Base-by-base conservation (phyloP, 1,140 invertebrate genomes). In the Drosophila pectinifera region DNA sequence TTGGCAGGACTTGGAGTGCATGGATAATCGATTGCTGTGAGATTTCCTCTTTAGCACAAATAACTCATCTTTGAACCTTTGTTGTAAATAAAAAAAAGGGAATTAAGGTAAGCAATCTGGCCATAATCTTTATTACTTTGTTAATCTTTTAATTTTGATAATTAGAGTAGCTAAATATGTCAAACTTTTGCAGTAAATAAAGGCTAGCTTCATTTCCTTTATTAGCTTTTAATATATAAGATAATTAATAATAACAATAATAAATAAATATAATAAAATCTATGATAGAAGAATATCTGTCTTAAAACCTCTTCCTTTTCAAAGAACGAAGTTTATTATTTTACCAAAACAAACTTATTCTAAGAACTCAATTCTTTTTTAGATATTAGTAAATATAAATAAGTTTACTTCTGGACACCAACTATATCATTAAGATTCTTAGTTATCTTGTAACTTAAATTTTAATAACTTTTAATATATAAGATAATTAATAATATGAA, bases 21-120 rank as follows among this genome's bases (percentile, higher is more conserved):
- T 67, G 46, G 61, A 18, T 54, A 46, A 56, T 36, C 22, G 49
- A 38, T 70, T 69, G 64, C 34, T 13, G 24, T 39, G 34, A 34
- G 49, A 20, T 11, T 7, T 38, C 5, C 11, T 5, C 28, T 45
- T 41, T 11, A n/a, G 16, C 18, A 16, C 31, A 43, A 69, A 45
- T 69, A 56, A 24, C 41, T 39, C 43, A 69, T 69, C 49, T 6
- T 18, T 14, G 18, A 14, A 18, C 13, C 13, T 31, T 14, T 26
- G 43, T 13, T 38, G 16, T 13, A 14, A 16, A 14, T 16, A 51
- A 51, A 34, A 13, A 34, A 38, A 51, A 20, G 20, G 2, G 10
- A 4, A 18, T 49, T 18, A 31, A 0, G 5, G 22, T 1, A n/a
- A 14, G 43, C 20, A 8, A 46, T 8, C 22, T 4, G n/a, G 28